phyloP scores from a whole-genome alignment of 2,888 invertebrate species.

The Anorthoa munda region DNA sequence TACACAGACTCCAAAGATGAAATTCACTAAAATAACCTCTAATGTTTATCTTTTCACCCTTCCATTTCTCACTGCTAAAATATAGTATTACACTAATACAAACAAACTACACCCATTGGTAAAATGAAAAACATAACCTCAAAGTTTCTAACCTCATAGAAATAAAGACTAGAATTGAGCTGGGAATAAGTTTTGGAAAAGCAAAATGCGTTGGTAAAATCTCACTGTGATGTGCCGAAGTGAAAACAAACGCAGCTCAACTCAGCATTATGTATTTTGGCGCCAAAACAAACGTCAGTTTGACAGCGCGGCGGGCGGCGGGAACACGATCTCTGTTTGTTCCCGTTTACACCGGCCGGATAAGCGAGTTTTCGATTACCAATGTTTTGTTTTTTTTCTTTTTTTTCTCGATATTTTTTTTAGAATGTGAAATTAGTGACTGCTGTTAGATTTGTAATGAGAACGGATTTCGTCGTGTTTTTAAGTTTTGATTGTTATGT shows the following conservation, averaged over 20 bases:
- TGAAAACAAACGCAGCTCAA: constrained; percentile 89
- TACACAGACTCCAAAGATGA: constrained; percentile 85
- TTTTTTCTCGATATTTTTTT: constrained; percentile 64
- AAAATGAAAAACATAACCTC: constrained; percentile 46
- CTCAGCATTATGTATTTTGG: constrained; percentile 90
- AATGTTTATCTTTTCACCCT: constrained; percentile 90
- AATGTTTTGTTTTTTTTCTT: constrained; percentile 71
- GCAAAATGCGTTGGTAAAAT: constrained; percentile 69
- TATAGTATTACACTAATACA: constrained; percentile 89
- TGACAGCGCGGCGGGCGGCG: constrained; percentile 91
- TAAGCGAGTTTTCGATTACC: constrained; percentile 88
- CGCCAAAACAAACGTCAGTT: constrained; percentile 91
- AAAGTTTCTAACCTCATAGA: constrained; percentile 40
- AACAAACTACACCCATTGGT: constrained; percentile 67
- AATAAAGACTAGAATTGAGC: constrained; percentile 74
- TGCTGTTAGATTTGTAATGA: constrained; percentile 56
- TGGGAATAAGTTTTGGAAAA: constrained; percentile 75
- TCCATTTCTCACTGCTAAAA: constrained; percentile 88
- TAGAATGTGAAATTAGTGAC: constrained; percentile 65
- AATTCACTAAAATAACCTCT: constrained; percentile 89
- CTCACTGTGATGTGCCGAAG: constrained; percentile 86
- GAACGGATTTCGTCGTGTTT: constrained; percentile 50
- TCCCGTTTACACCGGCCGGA: constrained; percentile 87
- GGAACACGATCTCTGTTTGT: constrained; percentile 89
- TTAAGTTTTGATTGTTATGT: constrained; percentile 36